These are phyloP conservation scores for Drosophila mayaguana DNA, from an alignment of 2,888 invertebrate species.

Conservation along the genomic window DNA sequence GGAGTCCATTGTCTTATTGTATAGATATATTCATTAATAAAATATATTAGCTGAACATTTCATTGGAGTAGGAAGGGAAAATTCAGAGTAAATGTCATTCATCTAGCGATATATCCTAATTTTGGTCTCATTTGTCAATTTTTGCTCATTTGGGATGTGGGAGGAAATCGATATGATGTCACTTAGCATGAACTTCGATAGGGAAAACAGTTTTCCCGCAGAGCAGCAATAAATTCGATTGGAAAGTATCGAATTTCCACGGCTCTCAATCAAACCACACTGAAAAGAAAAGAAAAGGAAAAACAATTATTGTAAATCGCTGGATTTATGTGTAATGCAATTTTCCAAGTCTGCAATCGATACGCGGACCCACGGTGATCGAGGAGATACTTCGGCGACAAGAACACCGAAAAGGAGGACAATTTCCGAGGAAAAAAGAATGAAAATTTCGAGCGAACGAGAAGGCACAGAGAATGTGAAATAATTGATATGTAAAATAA, in stretches of 20 bases:
- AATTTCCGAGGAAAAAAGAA: conserved; percentile 40
- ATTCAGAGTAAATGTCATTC: background rate
- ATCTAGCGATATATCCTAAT: background rate
- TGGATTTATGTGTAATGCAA: conserved; percentile 49
- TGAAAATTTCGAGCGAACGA: conserved; percentile 16
- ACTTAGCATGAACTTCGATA: conserved; percentile 23
- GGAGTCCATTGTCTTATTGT: too few relatives aligned
- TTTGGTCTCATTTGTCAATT: conserved; percentile 4
- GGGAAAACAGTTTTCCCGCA: conserved; percentile 58
- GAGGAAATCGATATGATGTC: conserved; percentile 55
- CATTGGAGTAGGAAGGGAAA: too few relatives aligned
- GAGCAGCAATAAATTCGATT: conserved; percentile 45
- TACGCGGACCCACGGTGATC: background rate
- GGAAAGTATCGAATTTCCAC: conserved; percentile 67
- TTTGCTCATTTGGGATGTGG: background rate
- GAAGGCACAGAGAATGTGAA: conserved; percentile 72
- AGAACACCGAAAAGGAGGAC: conserved; percentile 18
- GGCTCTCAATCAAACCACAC: conserved; percentile 28
- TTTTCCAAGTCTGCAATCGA: conserved; percentile 47
- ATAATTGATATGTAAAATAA: conserved; percentile 85
- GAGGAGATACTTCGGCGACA: conserved; percentile 30
- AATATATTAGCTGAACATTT: too few relatives aligned
- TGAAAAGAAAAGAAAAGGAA: background rate
- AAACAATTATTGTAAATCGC: conserved; percentile 44
- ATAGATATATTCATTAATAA: too few relatives aligned